Base-by-base conservation (phyloP, 1,140 invertebrate species). In the Anthonomus grandis region DNA sequence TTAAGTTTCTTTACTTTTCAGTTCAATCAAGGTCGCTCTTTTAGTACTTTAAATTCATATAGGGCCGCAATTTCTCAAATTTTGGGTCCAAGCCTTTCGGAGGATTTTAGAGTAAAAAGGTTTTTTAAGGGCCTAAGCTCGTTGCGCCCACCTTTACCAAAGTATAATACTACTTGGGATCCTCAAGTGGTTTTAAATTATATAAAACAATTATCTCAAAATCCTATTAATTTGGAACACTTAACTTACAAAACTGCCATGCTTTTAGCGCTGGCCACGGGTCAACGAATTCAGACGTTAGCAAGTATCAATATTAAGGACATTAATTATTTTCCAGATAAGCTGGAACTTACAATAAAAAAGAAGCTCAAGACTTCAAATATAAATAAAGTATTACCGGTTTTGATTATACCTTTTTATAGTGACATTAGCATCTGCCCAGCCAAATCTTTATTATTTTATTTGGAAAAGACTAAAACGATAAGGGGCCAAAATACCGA, bases 101-200 rank as follows among this genome's bases (percentile, higher is more conserved):
- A 39, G 10, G 49, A 51, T 51, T 45, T 45, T 44, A 4, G 36
- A 12, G n/a, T 51, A 4, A 51, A 42, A 23, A 15, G 49, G 0
- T 51, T 51, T 23, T 51, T 51, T 17, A 42, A 45, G 18, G 36
- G 31, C 5, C 5, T 45, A 12, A 15, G 12, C 22, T 4, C 17
- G 4, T 21, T 51, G 18, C 36, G 49, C 4, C 49, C 49, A 4
- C 19, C 13, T 12, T 10, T 17, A 5, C 31, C 49, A 9, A 51
- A 51, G 22, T 51, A 51, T 31, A 51, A 21, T n/a, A 39, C 5
- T 39, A 51, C 49, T 21, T 51, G 49, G 49, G 49, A 51, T 23
- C 49, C 49, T 6, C 8, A 4, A 6, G n/a, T 22, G 4, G 49
- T 51, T 42, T n/a, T 51, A 6, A 15, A 39, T 4, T 45, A 39